Evolutionary conservation across 2,888 invertebrate genomes (phyloP).

Genomic region (Biston betularia): DNA sequence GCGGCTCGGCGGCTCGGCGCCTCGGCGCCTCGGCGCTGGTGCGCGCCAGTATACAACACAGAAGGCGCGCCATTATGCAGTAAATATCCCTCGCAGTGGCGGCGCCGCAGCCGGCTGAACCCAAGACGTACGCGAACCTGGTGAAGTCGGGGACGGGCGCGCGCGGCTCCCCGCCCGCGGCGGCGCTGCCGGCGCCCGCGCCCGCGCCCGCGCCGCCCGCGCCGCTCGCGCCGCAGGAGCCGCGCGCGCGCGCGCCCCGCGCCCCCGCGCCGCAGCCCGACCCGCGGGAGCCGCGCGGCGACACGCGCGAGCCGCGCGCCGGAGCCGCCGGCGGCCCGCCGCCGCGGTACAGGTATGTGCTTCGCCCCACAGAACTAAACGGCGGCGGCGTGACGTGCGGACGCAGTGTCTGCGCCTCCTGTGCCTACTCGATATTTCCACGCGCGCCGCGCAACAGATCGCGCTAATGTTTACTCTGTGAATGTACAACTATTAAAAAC

Average conservation of each 20-base stretch:
- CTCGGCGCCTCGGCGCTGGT: too few species aligned
- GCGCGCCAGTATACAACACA: too few species aligned
- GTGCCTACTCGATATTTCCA: too few species aligned
- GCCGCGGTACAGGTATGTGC: constrained; percentile 6
- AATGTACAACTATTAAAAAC: too few species aligned
- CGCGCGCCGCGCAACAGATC: too few species aligned
- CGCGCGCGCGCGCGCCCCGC: constrained; percentile 35
- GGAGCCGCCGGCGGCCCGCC: constrained; percentile 39
- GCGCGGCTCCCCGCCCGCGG: constrained; percentile 51
- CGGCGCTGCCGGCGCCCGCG: constrained; percentile 45
- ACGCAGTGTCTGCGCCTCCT: too few species aligned
- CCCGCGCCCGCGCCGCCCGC: constrained; percentile 43
- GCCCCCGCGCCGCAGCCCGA: constrained; percentile 18
- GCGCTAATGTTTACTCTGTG: too few species aligned
- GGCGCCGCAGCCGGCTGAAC: constrained; percentile 84
- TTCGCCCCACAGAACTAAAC: too few species aligned
- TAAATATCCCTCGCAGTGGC: constrained; percentile 19
- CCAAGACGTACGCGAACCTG: constrained; percentile 95
- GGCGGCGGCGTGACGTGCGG: too few species aligned
- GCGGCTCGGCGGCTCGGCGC: too few species aligned
- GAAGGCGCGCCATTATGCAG: too few species aligned
- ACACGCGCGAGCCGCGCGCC: constrained; percentile 50
- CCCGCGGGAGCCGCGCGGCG: constrained; percentile 46
- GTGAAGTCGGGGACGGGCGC: constrained; percentile 87
- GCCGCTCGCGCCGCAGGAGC: constrained; percentile 51